Percentiles rank a stretch among this genome's conserved stretches.
Evolutionary conservation across 2,888 invertebrate species (phyloP).

Genomic region (Achlya flavicornis): DNA sequence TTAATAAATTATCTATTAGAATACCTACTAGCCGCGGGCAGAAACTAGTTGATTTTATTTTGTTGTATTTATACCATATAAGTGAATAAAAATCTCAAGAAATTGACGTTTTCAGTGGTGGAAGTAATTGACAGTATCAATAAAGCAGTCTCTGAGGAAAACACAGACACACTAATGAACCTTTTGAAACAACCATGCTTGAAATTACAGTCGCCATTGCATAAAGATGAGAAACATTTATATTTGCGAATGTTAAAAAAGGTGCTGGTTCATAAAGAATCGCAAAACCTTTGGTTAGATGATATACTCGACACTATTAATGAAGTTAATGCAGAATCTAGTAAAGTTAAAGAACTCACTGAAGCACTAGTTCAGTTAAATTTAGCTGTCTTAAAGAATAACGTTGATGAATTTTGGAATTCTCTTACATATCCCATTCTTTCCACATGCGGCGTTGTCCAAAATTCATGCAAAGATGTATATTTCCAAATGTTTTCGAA

Average conservation of each 20-base stretch:
- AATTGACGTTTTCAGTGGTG: conserved; percentile 72
- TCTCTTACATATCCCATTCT: conserved; percentile 60
- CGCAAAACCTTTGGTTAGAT: conserved; percentile 84
- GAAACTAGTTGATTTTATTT: too few species aligned
- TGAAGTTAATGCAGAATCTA: conserved; percentile 76
- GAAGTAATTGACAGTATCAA: conserved; percentile 84
- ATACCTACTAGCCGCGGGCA: too few species aligned
- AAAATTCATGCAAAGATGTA: conserved; percentile 66
- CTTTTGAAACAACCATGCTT: conserved; percentile 76
- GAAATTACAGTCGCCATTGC: conserved; percentile 67
- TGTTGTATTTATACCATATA: too few species aligned
- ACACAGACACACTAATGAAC: conserved; percentile 73
- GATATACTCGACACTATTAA: conserved; percentile 79
- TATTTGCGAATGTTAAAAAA: conserved; percentile 82
- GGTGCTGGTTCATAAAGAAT: conserved; percentile 77
- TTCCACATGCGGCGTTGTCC: conserved; percentile 49
- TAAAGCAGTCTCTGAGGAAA: conserved; percentile 82
- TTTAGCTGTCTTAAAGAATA: conserved; percentile 69
- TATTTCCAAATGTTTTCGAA: conserved; percentile 80
- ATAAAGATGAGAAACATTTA: conserved; percentile 77
- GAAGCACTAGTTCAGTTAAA: conserved; percentile 74
- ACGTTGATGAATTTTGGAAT: conserved; percentile 66
- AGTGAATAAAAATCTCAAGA: too few species aligned
- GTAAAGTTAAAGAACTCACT: conserved; percentile 74
- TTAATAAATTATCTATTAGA: too few species aligned